Conservation (phyloP, 2,888 invertebrate genomes). For the Ectemnius lituratus region DNA sequence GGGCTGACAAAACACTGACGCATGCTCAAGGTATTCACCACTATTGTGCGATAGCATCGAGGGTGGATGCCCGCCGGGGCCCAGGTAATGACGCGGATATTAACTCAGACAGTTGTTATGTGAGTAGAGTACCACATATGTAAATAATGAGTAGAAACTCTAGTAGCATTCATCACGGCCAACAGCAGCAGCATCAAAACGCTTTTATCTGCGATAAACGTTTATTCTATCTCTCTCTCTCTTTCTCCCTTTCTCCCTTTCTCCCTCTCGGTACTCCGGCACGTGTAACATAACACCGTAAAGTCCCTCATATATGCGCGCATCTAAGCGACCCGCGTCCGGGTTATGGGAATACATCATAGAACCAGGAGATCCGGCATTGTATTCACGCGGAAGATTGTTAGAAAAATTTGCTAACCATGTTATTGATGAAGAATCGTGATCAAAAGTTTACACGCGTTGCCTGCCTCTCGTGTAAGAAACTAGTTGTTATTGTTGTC, state of each 20-base stretch:
- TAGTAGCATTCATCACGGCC: slow-evolving; percentile 39
- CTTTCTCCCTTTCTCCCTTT: too few species aligned
- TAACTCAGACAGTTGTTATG: slow-evolving; percentile 18
- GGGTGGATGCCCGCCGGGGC: slow-evolving; percentile 3
- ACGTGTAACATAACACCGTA: slow-evolving; percentile 68
- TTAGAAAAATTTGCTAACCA: background rate
- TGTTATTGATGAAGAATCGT: background rate
- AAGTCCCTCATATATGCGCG: slow-evolving; percentile 41
- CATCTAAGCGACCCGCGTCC: slow-evolving; percentile 28
- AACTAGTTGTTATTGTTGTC: background rate
- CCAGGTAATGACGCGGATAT: slow-evolving; percentile 12
- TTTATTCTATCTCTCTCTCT: background rate
- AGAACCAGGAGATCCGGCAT: slow-evolving; percentile 17
- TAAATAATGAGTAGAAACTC: slow-evolving; percentile 47
- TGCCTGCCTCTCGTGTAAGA: background rate
- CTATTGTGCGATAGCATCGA: background rate
- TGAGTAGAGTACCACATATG: slow-evolving; percentile 31
- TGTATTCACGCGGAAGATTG: background rate
- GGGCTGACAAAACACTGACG: too few species aligned
- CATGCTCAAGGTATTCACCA: too few species aligned
- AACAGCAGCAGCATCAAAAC: slow-evolving; percentile 40
- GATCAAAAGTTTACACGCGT: slow-evolving; percentile 2
- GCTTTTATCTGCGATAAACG: slow-evolving; percentile 51
- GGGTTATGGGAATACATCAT: slow-evolving; percentile 29
- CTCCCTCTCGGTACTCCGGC: slow-evolving; percentile 13